Evolutionary conservation across 2,888 invertebrate species (phyloP).

Genomic region (Eutolmus rufibarbis): DNA sequence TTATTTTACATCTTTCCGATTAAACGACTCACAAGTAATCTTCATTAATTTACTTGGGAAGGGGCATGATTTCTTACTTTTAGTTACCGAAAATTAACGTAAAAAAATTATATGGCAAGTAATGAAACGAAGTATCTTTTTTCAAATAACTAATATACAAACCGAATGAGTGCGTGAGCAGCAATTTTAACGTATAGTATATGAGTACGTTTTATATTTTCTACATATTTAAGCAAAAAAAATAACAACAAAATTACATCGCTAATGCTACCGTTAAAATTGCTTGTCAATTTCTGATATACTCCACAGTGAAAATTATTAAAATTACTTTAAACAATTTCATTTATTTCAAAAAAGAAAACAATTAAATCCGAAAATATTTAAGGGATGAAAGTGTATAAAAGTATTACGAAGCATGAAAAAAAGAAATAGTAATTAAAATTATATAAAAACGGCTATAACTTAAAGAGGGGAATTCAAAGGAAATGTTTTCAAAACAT

Average conservation of each 20-base stretch:
- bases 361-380: not conserved
- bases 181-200: not conserved
- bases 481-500: constrained; percentile 18
- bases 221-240: not conserved
- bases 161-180: not conserved
- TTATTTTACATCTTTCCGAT: not conserved
- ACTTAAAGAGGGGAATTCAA: not conserved
- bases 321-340: not conserved
- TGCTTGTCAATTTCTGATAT: not conserved
- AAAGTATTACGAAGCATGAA: not conserved
- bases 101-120: not conserved
- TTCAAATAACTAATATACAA: not conserved
- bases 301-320: not conserved
- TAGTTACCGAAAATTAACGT: not conserved
- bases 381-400: not conserved
- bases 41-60: not conserved
- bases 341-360: not conserved
- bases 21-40: not conserved
- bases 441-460: constrained; percentile 4
- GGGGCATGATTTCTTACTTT: not conserved
- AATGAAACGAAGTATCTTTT: not conserved
- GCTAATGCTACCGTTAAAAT: not conserved
- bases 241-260: too few relatives aligned
- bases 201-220: too few relatives aligned
- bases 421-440: not conserved